phyloP scores from a whole-genome alignment of 1,140 invertebrate species.

The Calephelis virginiensis region DNA sequence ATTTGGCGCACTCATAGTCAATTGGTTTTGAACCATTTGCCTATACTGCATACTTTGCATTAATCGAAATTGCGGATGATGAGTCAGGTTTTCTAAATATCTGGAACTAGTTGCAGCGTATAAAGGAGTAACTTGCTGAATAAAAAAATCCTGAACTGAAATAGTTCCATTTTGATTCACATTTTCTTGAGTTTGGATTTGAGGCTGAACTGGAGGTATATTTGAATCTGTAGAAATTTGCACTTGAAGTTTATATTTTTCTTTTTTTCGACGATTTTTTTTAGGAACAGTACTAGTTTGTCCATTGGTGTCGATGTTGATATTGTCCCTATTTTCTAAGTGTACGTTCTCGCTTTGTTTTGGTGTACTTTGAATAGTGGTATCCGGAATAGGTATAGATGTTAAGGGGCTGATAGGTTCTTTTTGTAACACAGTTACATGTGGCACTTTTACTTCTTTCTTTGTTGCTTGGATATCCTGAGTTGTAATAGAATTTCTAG shows the following conservation, averaged over 20 bases:
- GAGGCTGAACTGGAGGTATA: slow-evolving; percentile 26
- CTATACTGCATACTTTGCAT: slow-evolving; percentile 40
- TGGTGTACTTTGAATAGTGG: slow-evolving; percentile 1
- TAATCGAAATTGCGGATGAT: slow-evolving; percentile 56
- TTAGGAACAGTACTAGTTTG: slow-evolving; percentile 29
- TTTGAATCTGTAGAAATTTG: slow-evolving; percentile 50
- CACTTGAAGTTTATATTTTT: slow-evolving; percentile 47
- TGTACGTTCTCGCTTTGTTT: slow-evolving; percentile 34
- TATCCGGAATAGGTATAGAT: not conserved
- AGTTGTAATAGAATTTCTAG: not conserved
- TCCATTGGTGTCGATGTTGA: slow-evolving; percentile 10
- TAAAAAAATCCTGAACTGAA: slow-evolving; percentile 49
- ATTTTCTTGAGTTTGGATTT: slow-evolving; percentile 5
- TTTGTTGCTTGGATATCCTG: not conserved
- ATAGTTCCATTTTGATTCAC: slow-evolving; percentile 20
- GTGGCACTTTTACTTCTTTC: not conserved
- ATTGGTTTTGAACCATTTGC: slow-evolving; percentile 35
- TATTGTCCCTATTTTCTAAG: slow-evolving; percentile 29
- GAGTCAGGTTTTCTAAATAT: slow-evolving; percentile 57
- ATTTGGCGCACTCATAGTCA: slow-evolving; percentile 42
- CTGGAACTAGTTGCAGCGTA: slow-evolving; percentile 52
- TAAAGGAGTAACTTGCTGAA: slow-evolving; percentile 49
- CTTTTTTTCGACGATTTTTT: slow-evolving; percentile 55
- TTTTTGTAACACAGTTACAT: not conserved
- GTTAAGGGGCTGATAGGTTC: not conserved